Evolutionary conservation across 2,113 vertebrate genomes (phyloP), one percentile per base, ranked within the genome.

Genomic region (Elephantulus edwardii): DNA sequence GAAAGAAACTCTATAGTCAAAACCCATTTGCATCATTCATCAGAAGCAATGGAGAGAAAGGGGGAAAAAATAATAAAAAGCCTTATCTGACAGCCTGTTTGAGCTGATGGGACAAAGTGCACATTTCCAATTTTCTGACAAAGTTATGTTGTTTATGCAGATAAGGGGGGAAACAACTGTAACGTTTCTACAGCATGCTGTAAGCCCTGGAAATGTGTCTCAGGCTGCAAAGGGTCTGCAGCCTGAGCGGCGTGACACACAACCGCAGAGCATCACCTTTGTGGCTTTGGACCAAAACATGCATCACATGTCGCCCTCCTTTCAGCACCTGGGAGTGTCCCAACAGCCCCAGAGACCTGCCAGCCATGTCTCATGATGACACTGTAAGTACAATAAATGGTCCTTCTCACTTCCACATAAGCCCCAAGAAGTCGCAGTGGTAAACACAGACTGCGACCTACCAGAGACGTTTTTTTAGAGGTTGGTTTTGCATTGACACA

Each of bases 1-100:
- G 48, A 85, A 44, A 79, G 74, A 95, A 95, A 94, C 97, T 98
- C 97, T 95, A 96, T 97, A 98, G 96, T 97, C 97, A 97, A 97
- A 98, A 98, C 95, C 96, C 97, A 96, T 98, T 98, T 97, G 94
- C 97, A 98, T 98, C 98, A 97, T 92, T 97, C 97, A 98, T 97
- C 89, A 54, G 97, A 97, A 92, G 97, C 95, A 84, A 95, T 11
- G 72, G 92, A 94, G 93, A 17, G 5, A 20, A 48, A 77, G 58
- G 26, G 58, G 28, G 28, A 70, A 66, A 52, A 14, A 20, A 8
- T 13, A 91, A 95, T 96, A 93, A 94, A 95, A 95, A 95, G 92
- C 93, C 50, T 96, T 96, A 97, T 97, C 97, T 98, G 97, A 98
- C 97, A 98, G 95, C 86, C 96, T 96, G 77, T 97, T 97, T 97